Conservation (phyloP, 2,797 vertebrate species). For the Lagorchestes hirsutus region DNA sequence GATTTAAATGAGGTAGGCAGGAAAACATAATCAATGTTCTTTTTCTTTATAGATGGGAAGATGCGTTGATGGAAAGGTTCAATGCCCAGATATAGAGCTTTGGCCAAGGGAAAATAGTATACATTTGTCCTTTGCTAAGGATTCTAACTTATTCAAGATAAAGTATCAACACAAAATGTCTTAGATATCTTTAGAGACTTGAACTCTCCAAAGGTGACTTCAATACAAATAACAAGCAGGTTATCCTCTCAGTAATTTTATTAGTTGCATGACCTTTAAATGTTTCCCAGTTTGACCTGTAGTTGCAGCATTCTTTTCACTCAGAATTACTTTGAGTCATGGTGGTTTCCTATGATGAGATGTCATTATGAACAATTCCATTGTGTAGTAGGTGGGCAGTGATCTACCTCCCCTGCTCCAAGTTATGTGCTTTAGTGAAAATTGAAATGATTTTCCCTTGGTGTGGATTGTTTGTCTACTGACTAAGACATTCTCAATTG, state of each 20-base stretch:
- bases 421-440: background rate
- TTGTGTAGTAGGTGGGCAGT: background rate
- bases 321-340: background rate
- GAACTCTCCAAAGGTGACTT: background rate
- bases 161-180: background rate
- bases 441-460: background rate
- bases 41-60: constrained; percentile 12
- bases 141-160: background rate
- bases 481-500: background rate
- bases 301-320: background rate
- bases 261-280: background rate
- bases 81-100: background rate
- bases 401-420: background rate
- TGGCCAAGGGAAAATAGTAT: background rate
- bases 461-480: background rate
- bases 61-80: background rate
- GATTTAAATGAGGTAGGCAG: background rate
- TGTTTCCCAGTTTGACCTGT: background rate
- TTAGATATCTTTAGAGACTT: background rate
- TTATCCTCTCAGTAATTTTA: background rate
- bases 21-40: background rate
- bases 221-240: background rate
- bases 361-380: background rate
- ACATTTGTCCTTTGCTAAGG: background rate
- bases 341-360: fast-evolving